phyloP scores from a whole-genome alignment of 2,797 vertebrate species.

The Phoebastria nigripes region DNA sequence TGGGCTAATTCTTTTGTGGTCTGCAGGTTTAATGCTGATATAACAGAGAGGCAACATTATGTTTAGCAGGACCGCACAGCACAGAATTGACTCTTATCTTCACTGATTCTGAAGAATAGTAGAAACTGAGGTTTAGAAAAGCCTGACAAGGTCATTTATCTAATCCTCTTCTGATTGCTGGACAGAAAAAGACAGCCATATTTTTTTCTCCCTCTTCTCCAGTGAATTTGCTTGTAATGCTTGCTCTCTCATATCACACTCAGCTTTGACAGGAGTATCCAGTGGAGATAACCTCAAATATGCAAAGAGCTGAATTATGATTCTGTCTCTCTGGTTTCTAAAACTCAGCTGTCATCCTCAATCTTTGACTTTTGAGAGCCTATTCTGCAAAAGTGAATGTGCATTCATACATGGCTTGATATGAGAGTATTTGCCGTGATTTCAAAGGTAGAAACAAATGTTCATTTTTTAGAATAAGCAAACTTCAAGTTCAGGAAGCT shows the following conservation, averaged over 20 bases:
- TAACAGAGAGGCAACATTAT: background rate
- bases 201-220: background rate
- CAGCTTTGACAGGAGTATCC: conserved; percentile 13
- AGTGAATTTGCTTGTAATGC: background rate
- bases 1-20: background rate
- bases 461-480: background rate
- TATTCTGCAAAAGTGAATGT: background rate
- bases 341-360: conserved; percentile 30
- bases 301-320: conserved; percentile 4
- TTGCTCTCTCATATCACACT: background rate
- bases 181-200: background rate
- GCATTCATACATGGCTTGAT: background rate
- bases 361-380: conserved; percentile 31
- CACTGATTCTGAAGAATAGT: background rate
- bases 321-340: background rate
- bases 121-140: background rate
- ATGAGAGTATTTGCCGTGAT: background rate
- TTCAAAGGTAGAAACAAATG: background rate
- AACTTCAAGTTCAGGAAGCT: background rate
- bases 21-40: background rate
- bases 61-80: background rate
- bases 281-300: conserved; percentile 18
- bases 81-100: background rate
- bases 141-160: background rate
- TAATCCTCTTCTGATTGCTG: background rate